Percentiles rank a stretch among this genome's conserved stretches.
These are phyloP conservation scores for Tillus elongatus DNA, from an alignment of 2,888 invertebrate genomes.

Conservation along the genomic window DNA sequence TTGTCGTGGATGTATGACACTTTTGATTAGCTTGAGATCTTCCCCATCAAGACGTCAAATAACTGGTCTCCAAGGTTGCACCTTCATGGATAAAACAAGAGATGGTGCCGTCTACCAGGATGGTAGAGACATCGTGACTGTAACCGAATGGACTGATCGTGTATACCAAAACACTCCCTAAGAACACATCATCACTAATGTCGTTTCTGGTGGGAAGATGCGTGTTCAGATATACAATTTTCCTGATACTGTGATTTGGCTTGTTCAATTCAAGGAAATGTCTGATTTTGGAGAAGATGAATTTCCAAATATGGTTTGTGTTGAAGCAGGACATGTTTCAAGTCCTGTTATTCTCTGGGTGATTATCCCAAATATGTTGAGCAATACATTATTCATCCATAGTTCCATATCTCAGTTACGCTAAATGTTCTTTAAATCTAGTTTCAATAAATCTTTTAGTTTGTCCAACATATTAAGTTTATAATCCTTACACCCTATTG, in stretches of 20 bases:
- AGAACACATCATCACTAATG: conserved; percentile 87
- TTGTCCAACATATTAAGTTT: too few relatives aligned
- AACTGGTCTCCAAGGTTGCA: conserved; percentile 79
- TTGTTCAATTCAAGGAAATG: conserved; percentile 85
- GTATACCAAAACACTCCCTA: conserved; percentile 89
- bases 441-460: too few relatives aligned
- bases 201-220: conserved; percentile 86
- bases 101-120: conserved; percentile 83
- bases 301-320: conserved; percentile 93
- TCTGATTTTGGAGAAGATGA: conserved; percentile 95
- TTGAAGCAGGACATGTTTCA: conserved; percentile 87
- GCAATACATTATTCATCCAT: too few relatives aligned
- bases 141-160: conserved; percentile 88
- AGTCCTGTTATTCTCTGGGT: conserved; percentile 81
- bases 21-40: too few relatives aligned
- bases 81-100: conserved; percentile 68
- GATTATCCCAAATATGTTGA: too few relatives aligned
- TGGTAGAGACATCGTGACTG: conserved; percentile 79
- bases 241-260: conserved; percentile 95
- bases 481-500: too few relatives aligned
- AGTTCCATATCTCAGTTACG: too few relatives aligned
- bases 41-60: conserved; percentile 90
- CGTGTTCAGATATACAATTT: conserved; percentile 89
- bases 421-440: too few relatives aligned
- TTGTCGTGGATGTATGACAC: too few relatives aligned